Evolutionary conservation across 2,797 vertebrate species (phyloP).

Genomic region (Coendou prehensilis): DNA sequence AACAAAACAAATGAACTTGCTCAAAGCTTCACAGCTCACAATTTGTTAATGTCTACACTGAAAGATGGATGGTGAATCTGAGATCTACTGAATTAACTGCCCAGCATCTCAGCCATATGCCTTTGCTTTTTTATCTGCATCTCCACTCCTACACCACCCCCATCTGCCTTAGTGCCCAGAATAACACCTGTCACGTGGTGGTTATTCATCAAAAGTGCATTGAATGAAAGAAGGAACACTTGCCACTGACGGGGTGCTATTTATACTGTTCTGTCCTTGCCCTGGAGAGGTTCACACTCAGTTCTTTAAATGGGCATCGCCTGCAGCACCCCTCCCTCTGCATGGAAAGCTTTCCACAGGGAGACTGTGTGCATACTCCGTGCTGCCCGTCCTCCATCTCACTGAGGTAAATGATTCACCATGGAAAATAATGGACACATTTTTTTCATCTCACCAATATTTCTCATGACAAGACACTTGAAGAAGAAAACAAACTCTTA

Average conservation of each 20-base stretch:
- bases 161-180: constrained; percentile 56
- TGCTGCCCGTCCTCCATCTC: neutral
- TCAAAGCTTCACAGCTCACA: neutral
- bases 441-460: neutral
- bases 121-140: neutral
- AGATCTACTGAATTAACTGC: constrained; percentile 33
- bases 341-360: neutral
- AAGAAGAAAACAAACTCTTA: neutral
- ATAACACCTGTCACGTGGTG: constrained; percentile 46
- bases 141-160: neutral
- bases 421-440: neutral
- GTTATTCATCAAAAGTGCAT: constrained; percentile 57
- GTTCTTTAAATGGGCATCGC: neutral
- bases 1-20: neutral
- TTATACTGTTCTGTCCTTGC: neutral
- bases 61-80: constrained; percentile 26
- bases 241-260: neutral
- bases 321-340: neutral
- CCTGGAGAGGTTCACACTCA: neutral
- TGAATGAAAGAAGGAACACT: constrained; percentile 22
- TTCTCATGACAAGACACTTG: neutral
- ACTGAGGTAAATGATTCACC: neutral
- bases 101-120: neutral
- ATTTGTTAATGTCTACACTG: constrained; percentile 35
- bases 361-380: neutral